Base-by-base conservation (phyloP, 2,797 vertebrate genomes). In the Eidolon dupreanum region DNA sequence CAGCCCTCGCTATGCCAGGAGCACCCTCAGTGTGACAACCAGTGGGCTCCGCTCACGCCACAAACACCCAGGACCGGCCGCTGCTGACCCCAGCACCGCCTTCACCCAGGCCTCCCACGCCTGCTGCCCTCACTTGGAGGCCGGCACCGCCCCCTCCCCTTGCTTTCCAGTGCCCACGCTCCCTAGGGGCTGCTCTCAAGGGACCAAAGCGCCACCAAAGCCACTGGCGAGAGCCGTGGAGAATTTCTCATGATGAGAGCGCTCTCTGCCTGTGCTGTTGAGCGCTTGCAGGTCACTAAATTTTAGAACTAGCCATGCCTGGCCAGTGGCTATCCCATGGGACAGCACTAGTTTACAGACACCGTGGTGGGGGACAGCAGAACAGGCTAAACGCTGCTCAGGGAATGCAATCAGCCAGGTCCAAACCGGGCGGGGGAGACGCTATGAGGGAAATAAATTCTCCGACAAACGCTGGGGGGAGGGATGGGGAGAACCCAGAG, bases 321-420 rank as follows among this genome's bases (percentile, higher is more conserved):
- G 83, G 3, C 1, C 24, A 49, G n/a, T 1, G 57, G 57, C 57
- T 4, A 3, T 15, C 17, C 0, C 55, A 2, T 12, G 8, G 0
- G 8, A 70, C 4, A 4, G 33, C 41, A 1, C 7, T 46, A 46
- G 5, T 70, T 55, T n/a, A n/a, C 36, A 55, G 26, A 61, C 43
- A 8, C 43, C 24, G 3, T 11, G 2, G 2, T 8, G 70, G 41
- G 11, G 38, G 38, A 16, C 19, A 3, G n/a, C 24, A 19, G 31
- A 36, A 70, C 28, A 22, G 65, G 51, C 63, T 17, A 36, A 55
- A 16, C 20, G 12, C 7, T 36, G 41, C 81, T 22, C 36, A 1
- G 15, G 49, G 66, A 22, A 59, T 17, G 2, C 33, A 26, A 12
- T 13, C 53, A 31, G 49, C 49, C 46, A 22, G 36, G 13, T 46